phyloP scores from a whole-genome alignment of 2,888 invertebrate species.

The Leucozona laternaria region DNA sequence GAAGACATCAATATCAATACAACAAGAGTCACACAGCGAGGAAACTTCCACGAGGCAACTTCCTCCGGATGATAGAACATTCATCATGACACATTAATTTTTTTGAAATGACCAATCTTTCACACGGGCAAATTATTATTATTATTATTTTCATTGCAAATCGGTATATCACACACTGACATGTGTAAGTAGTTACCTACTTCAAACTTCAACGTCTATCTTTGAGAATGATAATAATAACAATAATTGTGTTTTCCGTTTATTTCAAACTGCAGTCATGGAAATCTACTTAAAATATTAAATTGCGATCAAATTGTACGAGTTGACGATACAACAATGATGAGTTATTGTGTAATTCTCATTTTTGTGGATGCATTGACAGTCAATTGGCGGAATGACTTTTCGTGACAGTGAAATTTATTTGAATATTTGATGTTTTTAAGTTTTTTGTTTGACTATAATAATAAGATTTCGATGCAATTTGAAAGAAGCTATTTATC shows the following conservation, averaged over 20 bases:
- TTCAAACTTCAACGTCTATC: not conserved
- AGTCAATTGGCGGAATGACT: slow-evolving; percentile 13
- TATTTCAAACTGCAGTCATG: slow-evolving; percentile 12
- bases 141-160: slow-evolving; percentile 7
- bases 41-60: not conserved
- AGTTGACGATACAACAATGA: not conserved
- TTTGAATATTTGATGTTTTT: not conserved
- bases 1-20: not conserved
- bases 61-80: slow-evolving; percentile 6
- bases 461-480: not conserved
- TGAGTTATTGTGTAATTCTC: slow-evolving; percentile 25
- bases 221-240: not conserved
- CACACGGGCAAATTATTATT: slow-evolving; percentile 17
- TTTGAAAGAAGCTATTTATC: not conserved
- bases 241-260: slow-evolving; percentile 14
- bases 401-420: slow-evolving; percentile 3
- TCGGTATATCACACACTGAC: slow-evolving; percentile 25
- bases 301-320: slow-evolving; percentile 19
- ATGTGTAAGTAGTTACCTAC: not conserved
- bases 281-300: slow-evolving; percentile 16
- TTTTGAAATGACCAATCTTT: not conserved
- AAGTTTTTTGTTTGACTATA: not conserved
- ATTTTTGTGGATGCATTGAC: slow-evolving; percentile 12
- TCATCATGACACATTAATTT: slow-evolving; percentile 20
- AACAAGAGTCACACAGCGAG: not conserved